phyloP scores from a whole-genome alignment of 2,113 vertebrate genomes.

The Piaya cayana region DNA sequence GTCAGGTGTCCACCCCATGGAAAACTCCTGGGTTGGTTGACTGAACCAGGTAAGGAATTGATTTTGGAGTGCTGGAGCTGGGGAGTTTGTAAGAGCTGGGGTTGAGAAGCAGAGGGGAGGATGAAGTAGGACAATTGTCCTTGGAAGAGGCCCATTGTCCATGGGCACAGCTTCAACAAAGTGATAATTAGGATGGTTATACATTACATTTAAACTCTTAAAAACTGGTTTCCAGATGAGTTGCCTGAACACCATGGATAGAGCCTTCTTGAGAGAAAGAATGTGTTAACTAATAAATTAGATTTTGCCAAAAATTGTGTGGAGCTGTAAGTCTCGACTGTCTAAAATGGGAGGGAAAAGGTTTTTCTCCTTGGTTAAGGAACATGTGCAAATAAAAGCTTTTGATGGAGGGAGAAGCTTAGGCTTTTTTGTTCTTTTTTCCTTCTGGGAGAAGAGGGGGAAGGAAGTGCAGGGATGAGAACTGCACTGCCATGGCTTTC shows the following conservation, averaged over 20 bases:
- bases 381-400: neutral
- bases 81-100: neutral
- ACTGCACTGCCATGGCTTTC: neutral
- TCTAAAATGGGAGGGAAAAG: neutral
- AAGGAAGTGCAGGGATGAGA: neutral
- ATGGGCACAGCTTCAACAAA: neutral
- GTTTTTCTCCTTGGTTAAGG: neutral
- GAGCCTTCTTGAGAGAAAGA: neutral
- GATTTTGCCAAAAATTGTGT: neutral
- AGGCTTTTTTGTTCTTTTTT: neutral
- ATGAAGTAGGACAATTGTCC: fast-evolving
- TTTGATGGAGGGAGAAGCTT: neutral
- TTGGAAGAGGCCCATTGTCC: neutral
- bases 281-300: neutral
- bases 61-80: neutral
- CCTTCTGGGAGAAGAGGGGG: neutral
- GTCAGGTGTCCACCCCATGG: neutral
- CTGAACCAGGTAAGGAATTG: neutral
- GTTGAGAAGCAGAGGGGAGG: neutral
- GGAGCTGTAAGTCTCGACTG: fast-evolving
- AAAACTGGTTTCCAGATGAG: neutral
- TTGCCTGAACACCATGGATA: neutral
- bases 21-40: neutral
- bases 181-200: neutral
- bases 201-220: neutral